phyloP scores from a whole-genome alignment of 2,888 invertebrate species.

The Flexamia atlantica region DNA sequence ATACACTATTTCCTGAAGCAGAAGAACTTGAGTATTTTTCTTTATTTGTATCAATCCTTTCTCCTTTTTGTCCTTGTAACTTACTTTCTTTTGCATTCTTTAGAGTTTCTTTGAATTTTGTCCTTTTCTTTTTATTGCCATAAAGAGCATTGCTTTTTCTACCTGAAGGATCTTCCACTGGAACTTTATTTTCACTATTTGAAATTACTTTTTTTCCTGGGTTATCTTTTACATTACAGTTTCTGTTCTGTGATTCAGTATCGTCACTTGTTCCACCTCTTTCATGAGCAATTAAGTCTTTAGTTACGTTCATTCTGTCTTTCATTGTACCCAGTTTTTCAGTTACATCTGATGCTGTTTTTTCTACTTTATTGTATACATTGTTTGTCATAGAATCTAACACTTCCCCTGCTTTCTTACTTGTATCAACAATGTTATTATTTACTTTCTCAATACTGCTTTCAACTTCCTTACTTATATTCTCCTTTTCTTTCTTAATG shows the following conservation, averaged over 20 bases:
- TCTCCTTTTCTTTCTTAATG: conserved; percentile 23
- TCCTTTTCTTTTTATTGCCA: conserved; percentile 18
- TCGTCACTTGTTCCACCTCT: background rate
- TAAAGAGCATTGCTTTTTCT: conserved; percentile 67
- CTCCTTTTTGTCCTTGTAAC: background rate
- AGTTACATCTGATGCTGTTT: background rate
- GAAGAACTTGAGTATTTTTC: conserved; percentile 18
- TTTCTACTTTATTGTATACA: background rate
- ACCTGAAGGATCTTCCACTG: conserved; percentile 62
- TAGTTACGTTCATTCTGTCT: conserved; percentile 22
- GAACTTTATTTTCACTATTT: background rate
- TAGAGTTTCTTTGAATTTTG: conserved; percentile 2
- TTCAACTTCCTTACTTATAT: conserved; percentile 17
- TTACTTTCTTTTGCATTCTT: background rate
- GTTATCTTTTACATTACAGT: background rate
- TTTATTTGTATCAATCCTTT: background rate
- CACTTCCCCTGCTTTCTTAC: background rate
- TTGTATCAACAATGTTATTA: background rate
- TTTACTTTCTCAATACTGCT: background rate
- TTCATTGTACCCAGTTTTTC: background rate
- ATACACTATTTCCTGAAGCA: conserved; percentile 22
- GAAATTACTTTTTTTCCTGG: background rate
- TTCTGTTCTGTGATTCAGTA: background rate
- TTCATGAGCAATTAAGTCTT: conserved; percentile 30
- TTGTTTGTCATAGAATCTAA: conserved; percentile 15